phyloP scores from a whole-genome alignment of 2,113 vertebrate genomes.

The Tapirus terrestris region DNA sequence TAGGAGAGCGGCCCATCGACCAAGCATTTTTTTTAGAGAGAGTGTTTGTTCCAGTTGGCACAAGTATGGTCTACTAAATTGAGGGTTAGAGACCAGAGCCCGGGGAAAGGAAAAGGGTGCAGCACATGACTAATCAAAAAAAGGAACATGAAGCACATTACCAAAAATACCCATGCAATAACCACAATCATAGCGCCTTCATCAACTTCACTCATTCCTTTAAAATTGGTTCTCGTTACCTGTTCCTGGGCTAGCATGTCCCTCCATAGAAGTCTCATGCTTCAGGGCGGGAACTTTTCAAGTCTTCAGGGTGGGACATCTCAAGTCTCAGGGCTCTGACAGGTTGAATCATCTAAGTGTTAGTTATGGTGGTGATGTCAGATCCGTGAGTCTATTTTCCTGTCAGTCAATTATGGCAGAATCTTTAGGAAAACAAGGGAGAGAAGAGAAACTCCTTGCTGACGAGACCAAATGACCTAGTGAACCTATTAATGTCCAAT shows the following conservation, averaged over 20 bases:
- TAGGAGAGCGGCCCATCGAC: too few species aligned
- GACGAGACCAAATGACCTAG: background rate
- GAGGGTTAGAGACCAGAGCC: too few species aligned
- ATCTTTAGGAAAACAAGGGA: background rate
- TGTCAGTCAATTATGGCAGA: background rate
- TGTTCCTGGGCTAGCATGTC: background rate
- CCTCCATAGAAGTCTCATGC: background rate
- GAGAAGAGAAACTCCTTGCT: background rate
- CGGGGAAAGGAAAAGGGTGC: too few species aligned
- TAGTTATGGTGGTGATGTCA: background rate
- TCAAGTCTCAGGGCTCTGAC: background rate
- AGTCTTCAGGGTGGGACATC: background rate
- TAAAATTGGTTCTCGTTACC: slow-evolving; percentile 30
- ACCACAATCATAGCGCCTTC: background rate
- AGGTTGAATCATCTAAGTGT: slow-evolving; percentile 28
- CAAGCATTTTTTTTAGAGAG: too few species aligned
- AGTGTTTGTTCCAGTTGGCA: too few species aligned
- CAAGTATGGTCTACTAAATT: too few species aligned
- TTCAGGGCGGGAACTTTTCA: slow-evolving; percentile 33
- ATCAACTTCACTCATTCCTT: slow-evolving; percentile 40
- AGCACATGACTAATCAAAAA: slow-evolving; percentile 62
- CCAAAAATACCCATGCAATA: slow-evolving; percentile 64
- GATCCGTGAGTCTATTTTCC: slow-evolving; percentile 37
- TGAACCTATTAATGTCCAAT: background rate
- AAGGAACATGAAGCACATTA: slow-evolving; percentile 61